Conservation (phyloP, 2,797 vertebrate genomes). For the Thripadectes ignobilis region DNA sequence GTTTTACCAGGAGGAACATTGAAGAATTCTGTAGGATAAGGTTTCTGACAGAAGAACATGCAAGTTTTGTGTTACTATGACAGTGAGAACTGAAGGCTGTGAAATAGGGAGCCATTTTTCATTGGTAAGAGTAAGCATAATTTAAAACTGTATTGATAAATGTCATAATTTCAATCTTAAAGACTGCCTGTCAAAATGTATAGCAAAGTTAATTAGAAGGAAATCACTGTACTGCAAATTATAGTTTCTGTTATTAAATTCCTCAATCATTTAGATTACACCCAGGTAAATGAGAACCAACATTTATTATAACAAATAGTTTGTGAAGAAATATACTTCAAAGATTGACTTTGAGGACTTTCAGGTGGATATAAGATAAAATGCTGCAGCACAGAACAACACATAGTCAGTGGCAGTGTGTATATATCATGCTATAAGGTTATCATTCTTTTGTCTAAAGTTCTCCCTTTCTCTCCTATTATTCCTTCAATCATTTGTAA, state of each 20-base stretch:
- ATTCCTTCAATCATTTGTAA: not conserved
- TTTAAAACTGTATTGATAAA: not conserved
- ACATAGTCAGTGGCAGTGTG: not conserved
- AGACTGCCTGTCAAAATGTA: not conserved
- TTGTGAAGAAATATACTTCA: not conserved
- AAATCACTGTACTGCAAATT: not conserved
- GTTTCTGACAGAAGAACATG: not conserved
- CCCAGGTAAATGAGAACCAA: not conserved
- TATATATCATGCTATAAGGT: not conserved
- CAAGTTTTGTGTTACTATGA: not conserved
- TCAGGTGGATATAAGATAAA: not conserved
- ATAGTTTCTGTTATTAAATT: not conserved
- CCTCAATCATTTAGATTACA: not conserved
- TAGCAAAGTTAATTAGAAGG: not conserved
- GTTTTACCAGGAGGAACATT: not conserved
- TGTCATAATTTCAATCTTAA: not conserved
- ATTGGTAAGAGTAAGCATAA: not conserved
- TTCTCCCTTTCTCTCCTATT: not conserved
- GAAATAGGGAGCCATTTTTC: not conserved
- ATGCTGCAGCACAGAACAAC: not conserved
- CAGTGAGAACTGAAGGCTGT: not conserved
- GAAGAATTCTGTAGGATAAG: not conserved
- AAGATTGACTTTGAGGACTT: not conserved
- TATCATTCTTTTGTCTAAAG: not conserved
- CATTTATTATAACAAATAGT: not conserved